phyloP scores from a whole-genome alignment of 2,888 invertebrate genomes.

The Minunthozetes semirufus region DNA sequence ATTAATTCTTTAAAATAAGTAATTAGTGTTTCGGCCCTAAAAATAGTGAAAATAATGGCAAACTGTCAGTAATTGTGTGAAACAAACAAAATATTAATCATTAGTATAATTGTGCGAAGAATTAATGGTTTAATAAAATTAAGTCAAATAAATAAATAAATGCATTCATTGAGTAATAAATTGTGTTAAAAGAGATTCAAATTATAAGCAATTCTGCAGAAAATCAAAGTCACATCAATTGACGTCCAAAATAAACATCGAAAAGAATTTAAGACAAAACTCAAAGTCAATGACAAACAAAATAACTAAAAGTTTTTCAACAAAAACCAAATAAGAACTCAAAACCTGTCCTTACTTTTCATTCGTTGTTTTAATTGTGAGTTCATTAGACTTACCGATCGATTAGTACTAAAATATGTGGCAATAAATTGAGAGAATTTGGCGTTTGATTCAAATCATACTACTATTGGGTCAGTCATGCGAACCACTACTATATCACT shows the following conservation, averaged over 20 bases:
- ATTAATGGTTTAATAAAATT: background rate
- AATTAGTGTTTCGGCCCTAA: background rate
- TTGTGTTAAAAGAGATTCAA: background rate
- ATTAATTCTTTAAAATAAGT: slow-evolving; percentile 7
- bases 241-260: background rate
- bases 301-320: too few species aligned
- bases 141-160: background rate
- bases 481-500: too few species aligned
- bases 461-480: too few species aligned
- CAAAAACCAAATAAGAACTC: too few species aligned
- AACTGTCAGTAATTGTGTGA: background rate
- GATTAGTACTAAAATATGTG: too few species aligned
- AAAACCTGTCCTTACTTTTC: too few species aligned
- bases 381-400: too few species aligned
- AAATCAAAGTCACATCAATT: background rate
- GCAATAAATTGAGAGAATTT: too few species aligned
- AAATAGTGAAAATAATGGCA: too few species aligned
- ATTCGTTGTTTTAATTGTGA: too few species aligned
- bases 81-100: background rate
- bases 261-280: background rate
- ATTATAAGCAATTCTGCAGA: background rate
- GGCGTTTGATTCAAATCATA: too few species aligned
- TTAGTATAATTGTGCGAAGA: background rate
- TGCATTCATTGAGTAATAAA: background rate
- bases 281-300: background rate